Base-by-base conservation (phyloP, 2,888 invertebrate species). In the Pristionchus mayeri region DNA sequence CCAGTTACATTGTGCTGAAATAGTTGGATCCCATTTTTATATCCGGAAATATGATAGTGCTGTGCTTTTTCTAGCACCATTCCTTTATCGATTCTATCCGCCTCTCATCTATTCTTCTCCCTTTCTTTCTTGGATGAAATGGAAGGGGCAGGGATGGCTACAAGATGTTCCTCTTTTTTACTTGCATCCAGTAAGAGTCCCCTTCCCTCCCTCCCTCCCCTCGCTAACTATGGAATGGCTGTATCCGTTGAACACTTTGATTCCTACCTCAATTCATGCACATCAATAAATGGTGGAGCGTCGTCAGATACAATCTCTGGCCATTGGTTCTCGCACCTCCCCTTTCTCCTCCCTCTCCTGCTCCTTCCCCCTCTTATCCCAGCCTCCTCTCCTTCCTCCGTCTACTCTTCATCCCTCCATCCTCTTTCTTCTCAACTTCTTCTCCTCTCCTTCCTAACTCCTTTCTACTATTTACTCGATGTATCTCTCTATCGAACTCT, bases 401-500 rank as follows among this genome's bases (percentile, higher is more conserved):
- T n/a, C 16, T 54, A 21, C 21, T 54, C 44, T 18, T 54, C 54
- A 54, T 54, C 57, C 44, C 79, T 79, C 37, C 79, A n/a, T 78
- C 27, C 30, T 44, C 30, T 24, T 78, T 50, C 50, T 50, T 37
- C 57, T 37, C 54, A 18, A 16, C 34, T 71, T 71, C 40, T 71
- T n/a, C n/a, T n/a, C n/a, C n/a, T n/a, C 50, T 50, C 50, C 52
- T 78, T 27, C 18, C n/a, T 13, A 79, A 40, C 52, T 79, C 50
- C 54, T 54, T 37, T 79, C 79, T 52, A 34, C 79, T 79, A 54
- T 54, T 75, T 48, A 48, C 75, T 75, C 48, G 44, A 44, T 75
- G 27, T 75, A 40, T 75, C 57, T 57, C 57, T 57, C 75, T 48
- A 40, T 75, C 75, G 40, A 40, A 48, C 48, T 44, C 75, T 63